Evolutionary conservation across 2,888 invertebrate species (phyloP), one percentile per base, ranked within the genome.

Genomic region (Nowickia ferox): DNA sequence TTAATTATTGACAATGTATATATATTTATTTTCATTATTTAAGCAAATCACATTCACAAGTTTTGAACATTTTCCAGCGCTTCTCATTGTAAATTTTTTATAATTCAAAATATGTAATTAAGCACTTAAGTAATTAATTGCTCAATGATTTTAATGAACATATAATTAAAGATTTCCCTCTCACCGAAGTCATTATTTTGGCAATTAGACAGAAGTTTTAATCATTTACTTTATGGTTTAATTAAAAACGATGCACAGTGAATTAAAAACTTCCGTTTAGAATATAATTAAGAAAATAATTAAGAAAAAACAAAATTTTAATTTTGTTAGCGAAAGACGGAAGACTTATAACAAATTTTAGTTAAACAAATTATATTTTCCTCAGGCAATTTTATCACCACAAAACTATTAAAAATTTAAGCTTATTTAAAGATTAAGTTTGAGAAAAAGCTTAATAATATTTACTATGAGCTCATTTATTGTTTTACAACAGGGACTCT

Each of bases 261-360:
- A 74, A 48, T 66, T 74, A 57, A 80, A 57, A 48, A 65, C 66
- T 80, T 80, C 80, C 80, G 57, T 10, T 69, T 42, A 10, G 5
- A 13, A 6, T 19, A 57, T 40, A 13, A 77, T 57, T 68, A 17
- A 53, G 30, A 40, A 42, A 44, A 19, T 13, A 42, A 71, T 68
- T 42, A 42, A 42, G 13, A 3, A 48, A 9, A 48, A 66, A 66
- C 13, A 48, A 66, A 30, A 22, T 38, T 42, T 68, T 11, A 69
- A 42, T 9, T 19, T 15, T 57, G 8, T 68, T 51, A 30, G 59
- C 22, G 48, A 38, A 59, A 72, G 59, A 72, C 46, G 30, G 38
- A 59, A 42, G 48, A 68, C 17, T 75, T 46, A 6, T 13, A 44
- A 65, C 22, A 44, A 44, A 46, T 44, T 11, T 42, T 15, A 66